These are phyloP conservation scores for Tuta absoluta DNA, from an alignment of 2,888 invertebrate species.

Conservation along the genomic window DNA sequence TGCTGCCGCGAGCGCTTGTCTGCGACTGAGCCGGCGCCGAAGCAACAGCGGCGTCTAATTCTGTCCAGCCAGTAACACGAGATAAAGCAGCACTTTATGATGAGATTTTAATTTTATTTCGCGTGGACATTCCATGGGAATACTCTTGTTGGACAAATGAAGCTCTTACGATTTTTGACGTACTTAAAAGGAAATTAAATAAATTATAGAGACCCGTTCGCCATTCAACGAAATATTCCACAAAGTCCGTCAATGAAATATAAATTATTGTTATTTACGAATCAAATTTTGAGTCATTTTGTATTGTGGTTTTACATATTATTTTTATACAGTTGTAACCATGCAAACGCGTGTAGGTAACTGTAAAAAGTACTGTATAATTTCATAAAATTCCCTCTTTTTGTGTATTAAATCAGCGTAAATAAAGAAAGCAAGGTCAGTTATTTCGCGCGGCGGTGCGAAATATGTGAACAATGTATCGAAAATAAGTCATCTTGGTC, in stretches of 20 bases:
- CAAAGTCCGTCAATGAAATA: not conserved
- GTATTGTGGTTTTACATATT: not conserved
- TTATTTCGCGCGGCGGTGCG: not conserved
- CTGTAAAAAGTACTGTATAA: no score
- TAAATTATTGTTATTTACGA: not conserved
- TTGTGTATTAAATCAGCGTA: conserved; percentile 21
- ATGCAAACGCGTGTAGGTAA: no score
- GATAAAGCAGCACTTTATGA: conserved; percentile 77
- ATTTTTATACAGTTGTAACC: no score
- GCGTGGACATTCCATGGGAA: conserved; percentile 49
- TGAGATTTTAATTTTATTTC: conserved; percentile 63
- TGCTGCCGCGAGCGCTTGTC: conserved; percentile 47
- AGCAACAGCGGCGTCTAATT: conserved; percentile 69
- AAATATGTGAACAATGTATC: conserved; percentile 33
- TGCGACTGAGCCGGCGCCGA: conserved; percentile 46
- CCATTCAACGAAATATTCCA: not conserved
- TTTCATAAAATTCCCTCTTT: no score
- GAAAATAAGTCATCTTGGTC: conserved; percentile 42
- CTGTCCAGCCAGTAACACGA: conserved; percentile 78
- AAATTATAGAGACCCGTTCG: not conserved
- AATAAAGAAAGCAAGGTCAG: conserved; percentile 30
- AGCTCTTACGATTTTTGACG: not conserved
- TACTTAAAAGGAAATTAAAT: not conserved
- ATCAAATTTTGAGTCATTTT: not conserved
- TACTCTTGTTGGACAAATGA: conserved; percentile 25